These are phyloP conservation scores for Dorcus parallelipipedus DNA, from an alignment of 2,888 invertebrate species.

Conservation along the genomic window DNA sequence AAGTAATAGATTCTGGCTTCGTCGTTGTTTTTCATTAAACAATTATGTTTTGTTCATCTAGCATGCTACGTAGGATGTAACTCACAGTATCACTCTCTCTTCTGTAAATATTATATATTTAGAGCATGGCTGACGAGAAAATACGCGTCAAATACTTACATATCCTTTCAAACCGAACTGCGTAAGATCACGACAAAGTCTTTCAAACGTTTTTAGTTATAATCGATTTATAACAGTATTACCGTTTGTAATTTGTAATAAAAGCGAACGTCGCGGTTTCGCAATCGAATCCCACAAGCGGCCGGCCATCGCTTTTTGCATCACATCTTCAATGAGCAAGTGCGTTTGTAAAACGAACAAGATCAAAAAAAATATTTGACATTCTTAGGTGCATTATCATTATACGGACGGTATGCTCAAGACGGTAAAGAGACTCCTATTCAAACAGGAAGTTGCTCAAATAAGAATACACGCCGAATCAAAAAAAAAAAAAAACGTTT, in stretches of 20 bases:
- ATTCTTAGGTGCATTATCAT: background rate
- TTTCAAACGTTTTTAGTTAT: conserved; percentile 4
- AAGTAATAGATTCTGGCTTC: conserved; percentile 19
- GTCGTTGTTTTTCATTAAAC: conserved; percentile 13
- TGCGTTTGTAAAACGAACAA: background rate
- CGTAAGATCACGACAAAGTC: conserved; percentile 4
- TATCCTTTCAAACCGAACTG: conserved; percentile 28
- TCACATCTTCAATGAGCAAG: background rate
- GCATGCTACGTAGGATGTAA: conserved; percentile 36
- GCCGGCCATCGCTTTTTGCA: too few species aligned
- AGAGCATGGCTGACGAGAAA: conserved; percentile 32
- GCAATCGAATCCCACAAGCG: too few species aligned
- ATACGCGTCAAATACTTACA: conserved; percentile 33
- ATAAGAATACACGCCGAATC: conserved; percentile 27
- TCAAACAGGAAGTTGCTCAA: conserved; percentile 43
- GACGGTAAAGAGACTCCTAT: conserved; percentile 27
- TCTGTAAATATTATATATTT: conserved; percentile 34
- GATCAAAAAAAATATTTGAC: background rate
- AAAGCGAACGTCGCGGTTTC: conserved; percentile 11
- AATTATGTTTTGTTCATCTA: conserved; percentile 30
- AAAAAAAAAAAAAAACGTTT: conserved; percentile 14
- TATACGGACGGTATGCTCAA: conserved; percentile 13
- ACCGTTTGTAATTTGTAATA: background rate
- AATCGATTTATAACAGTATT: conserved; percentile 2
- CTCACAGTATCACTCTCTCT: conserved; percentile 34